Evolutionary conservation across 2,888 invertebrate species (phyloP).

Genomic region (Sialis lutaria): DNA sequence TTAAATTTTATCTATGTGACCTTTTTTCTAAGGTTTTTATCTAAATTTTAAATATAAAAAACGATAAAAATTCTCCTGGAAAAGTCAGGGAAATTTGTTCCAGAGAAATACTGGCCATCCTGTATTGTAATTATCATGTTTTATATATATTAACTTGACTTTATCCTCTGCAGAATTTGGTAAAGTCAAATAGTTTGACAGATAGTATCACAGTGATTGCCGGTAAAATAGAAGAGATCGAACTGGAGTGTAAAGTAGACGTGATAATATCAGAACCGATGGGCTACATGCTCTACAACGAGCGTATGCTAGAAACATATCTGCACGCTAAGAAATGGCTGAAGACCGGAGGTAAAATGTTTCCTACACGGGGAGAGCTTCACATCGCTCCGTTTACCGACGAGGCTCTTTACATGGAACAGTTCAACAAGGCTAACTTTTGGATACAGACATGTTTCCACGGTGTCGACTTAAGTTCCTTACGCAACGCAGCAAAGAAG

Average conservation of each 20-base stretch:
- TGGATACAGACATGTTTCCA: slow-evolving; percentile 98
- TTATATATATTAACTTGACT: neutral
- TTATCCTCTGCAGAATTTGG: slow-evolving; percentile 42
- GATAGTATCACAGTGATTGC: slow-evolving; percentile 84
- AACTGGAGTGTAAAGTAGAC: slow-evolving; percentile 87
- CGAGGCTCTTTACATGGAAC: slow-evolving; percentile 94
- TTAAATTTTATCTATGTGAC: too few relatives aligned
- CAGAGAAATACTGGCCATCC: too few relatives aligned
- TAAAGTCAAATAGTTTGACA: slow-evolving; percentile 74
- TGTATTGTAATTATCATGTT: neutral
- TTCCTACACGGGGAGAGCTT: slow-evolving; percentile 88
- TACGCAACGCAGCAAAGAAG: slow-evolving; percentile 84
- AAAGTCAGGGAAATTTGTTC: too few relatives aligned
- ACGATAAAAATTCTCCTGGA: neutral
- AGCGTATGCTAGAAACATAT: slow-evolving; percentile 97
- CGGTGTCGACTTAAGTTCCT: slow-evolving; percentile 84
- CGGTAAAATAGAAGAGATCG: slow-evolving; percentile 97
- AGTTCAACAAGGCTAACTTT: slow-evolving; percentile 96
- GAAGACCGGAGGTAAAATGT: slow-evolving; percentile 87
- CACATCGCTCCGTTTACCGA: slow-evolving; percentile 97
- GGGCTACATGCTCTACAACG: slow-evolving; percentile 99
- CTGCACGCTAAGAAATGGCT: slow-evolving; percentile 98
- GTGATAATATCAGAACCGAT: slow-evolving; percentile 98
- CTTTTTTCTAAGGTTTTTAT: too few relatives aligned
- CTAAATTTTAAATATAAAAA: too few relatives aligned